Base-by-base conservation (phyloP, 1,140 invertebrate genomes). In the Eufriesea mexicana region DNA sequence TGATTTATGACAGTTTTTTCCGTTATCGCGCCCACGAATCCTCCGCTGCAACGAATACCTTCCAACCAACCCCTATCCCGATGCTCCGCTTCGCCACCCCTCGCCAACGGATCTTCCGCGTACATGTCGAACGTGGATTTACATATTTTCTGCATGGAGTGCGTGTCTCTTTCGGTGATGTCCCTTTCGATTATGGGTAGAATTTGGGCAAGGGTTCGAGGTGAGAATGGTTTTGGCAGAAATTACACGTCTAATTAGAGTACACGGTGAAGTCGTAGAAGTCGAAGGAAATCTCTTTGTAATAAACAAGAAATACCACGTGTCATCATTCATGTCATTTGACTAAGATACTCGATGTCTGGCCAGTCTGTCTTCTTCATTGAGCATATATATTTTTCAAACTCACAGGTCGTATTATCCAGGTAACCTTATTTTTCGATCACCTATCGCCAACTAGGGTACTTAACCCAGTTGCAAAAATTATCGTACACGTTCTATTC, bases 1-100 rank as follows among this genome's bases (percentile, higher is more conserved):
- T 88, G 86, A 87, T 88, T 88, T 88, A 88, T 72, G 83, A 85
- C 74, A 76, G 35, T 85, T 87, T 76, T 76, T 67, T 74, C 25
- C 66, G 68, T 78, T 88, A 88, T 87, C 86, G 83, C 49, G 68
- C 25, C 5, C 16, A 62, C 55, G 45, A 59, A 87, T 87, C 74
- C 77, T 55, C 18, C 16, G 54, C n/a, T 16, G 71, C 59, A 47
- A 8, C 42, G 25, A 20, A 14, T 1, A 49, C 49, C 35, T 23
- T 35, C 71, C 20, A 51, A 35, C 35, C 35, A 4, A 4, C 35
- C 35, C 35, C 35, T 35, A 35, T 35, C 35, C 35, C 35, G 35
- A 35, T 35, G 35, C 35, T 35, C 66, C n/a, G 25, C 45, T 68
- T 51, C 23, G n/a, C 16, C 18, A 8, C 42, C 16, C 14, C 35